Base-by-base conservation (phyloP, 92 coral and sea anemone genomes). In the Zoanthus gigantus region DNA sequence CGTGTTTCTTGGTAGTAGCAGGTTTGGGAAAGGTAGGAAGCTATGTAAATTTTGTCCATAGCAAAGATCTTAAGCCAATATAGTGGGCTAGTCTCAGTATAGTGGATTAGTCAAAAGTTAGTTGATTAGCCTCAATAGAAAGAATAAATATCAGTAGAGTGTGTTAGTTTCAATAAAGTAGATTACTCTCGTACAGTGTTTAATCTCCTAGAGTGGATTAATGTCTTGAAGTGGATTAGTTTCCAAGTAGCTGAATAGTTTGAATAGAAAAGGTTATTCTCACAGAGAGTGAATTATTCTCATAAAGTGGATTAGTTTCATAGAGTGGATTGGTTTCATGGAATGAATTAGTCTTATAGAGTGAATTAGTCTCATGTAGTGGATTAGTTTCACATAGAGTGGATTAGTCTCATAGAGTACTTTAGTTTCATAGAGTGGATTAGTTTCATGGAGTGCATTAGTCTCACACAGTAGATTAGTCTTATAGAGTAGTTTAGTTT, bases 21-120 rank as follows among this genome's bases (percentile, higher is more conserved):
- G 60, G 68, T 93, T 89, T 74, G 96, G 94, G 7, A 87, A 85
- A 91, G 98, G 98, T 95, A 30, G 58, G 92, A 68, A 5, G 13
- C 29, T 30, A 0, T 72, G 77, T 13, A 11, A 63, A 63, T 16
- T 63, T 23, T 63, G 18, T 63, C 23, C 12, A 4, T 16, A 7
- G 29, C 29, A 63, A 17, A 6, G 29, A 23, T 23, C 7, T 0
- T 1, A 63, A 63, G 1, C 4, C 17, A 63, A 3, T 63, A 16
- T 16, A 2, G 56, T 7, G 12, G 56, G 42, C 4, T 37, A 4
- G 42, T 37, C 42, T 37, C 42, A 37, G 58, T 53, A 53, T 4
- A 53, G 10, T 53, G 58, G 58, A 53, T 53, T 53, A 53, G 58
- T 53, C 10, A 2, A 53, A 53, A 53, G 4, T 2, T 2, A 53